Evolutionary conservation across 2,888 invertebrate genomes (phyloP), one percentile per base, ranked within the genome.

Genomic region (Eubasilissa splendida): DNA sequence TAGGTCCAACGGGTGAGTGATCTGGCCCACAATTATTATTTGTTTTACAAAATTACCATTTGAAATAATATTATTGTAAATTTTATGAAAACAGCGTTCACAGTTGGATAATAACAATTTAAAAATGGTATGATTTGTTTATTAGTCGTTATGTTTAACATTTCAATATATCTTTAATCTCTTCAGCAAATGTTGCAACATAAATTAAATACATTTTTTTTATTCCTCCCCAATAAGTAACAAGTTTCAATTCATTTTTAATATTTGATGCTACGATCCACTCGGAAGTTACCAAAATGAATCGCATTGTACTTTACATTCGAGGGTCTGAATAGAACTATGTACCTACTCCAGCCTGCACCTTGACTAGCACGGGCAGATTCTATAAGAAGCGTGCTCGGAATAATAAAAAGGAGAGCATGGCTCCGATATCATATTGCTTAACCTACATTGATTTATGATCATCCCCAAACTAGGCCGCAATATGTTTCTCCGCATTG

Each of bases 401-500:
- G 54, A 79, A 81, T 81, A 81, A 81, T 81, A 73, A 76, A 58
- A 76, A 56, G 58, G 31, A 53, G 59, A 54, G 54, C 56, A 33
- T 31, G 31, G 10, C n/a, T 50, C 9, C 33, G 42, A 65, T 81
- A 83, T 83, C 82, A 70, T 58, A 70, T 83, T 83, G 80, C 83
- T 33, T 54, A 8, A 73, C 81, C 77, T 70, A 77, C 60, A 79
- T 82, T 82, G 82, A 82, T 83, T 83, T 83, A 80, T 83, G 80
- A 79, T 82, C 33, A 82, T 83, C 83, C 80, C 65, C 79, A 70
- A 83, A 83, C 79, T 82, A 71, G 83, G 83, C 82, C 83, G 80
- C 66, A 73, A 76, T 81, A 73, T 76, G 77, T 81, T 77, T 76
- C 68, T 65, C 42, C 12, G 58, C 76, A 50, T 83, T 83, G 83